Conservation (phyloP, 2,113 vertebrate genomes). For the Phycodurus eques region DNA sequence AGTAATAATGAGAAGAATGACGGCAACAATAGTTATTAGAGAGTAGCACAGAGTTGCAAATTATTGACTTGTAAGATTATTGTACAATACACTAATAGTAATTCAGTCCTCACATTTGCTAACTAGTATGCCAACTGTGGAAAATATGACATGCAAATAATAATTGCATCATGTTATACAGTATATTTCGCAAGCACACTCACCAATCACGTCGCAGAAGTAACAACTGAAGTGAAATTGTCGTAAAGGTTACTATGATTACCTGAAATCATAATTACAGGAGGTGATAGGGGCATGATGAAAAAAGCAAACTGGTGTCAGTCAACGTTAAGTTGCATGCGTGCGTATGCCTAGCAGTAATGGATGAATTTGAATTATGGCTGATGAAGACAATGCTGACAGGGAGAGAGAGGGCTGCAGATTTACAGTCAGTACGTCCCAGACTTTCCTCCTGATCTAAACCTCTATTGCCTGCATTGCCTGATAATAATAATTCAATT, state of each 20-base stretch:
- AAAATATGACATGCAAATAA: not conserved
- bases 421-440: not conserved
- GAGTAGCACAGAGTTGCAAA: too few species aligned
- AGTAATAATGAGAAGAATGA: not conserved
- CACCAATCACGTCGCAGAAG: not conserved
- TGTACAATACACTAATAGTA: too few species aligned
- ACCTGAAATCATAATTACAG: conserved; percentile 1
- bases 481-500: not conserved
- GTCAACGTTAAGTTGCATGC: conserved; percentile 1
- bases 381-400: not conserved
- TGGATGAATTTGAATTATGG: not conserved
- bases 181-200: too few species aligned
- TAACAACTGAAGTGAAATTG: not conserved
- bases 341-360: not conserved
- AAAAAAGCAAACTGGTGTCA: not conserved
- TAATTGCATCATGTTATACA: not conserved
- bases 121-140: not conserved
- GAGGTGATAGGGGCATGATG: not conserved
- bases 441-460: not conserved
- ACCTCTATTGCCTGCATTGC: not conserved
- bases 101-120: too few species aligned
- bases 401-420: not conserved
- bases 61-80: too few species aligned
- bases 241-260: not conserved
- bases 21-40: not conserved